Percentiles rank a stretch among this genome's conserved stretches.
phyloP scores from a whole-genome alignment of 2,888 invertebrate species.

The Seira ritae region DNA sequence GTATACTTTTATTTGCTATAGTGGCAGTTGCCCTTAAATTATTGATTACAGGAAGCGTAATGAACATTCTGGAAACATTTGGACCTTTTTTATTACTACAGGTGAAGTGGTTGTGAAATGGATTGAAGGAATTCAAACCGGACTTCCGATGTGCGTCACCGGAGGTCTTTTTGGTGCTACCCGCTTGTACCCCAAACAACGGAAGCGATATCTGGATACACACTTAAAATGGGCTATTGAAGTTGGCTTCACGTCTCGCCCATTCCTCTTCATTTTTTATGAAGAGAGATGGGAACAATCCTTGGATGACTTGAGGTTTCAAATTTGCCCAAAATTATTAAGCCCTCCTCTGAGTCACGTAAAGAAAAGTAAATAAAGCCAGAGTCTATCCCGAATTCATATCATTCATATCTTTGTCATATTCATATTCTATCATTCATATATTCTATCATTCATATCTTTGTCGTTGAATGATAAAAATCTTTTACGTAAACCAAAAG shows the following conservation, averaged over 20 bases:
- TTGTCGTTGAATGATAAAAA: no score
- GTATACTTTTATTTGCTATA: no score
- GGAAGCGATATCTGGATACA: conserved; percentile 84
- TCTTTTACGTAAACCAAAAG: no score
- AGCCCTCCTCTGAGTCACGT: no score
- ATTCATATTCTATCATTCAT: no score
- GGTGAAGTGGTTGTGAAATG: conserved; percentile 96
- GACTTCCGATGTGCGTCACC: conserved; percentile 95
- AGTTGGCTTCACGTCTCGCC: conserved; percentile 85
- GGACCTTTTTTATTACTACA: conserved; percentile 72
- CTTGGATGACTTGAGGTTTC: conserved; percentile 84
- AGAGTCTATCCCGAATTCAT: no score
- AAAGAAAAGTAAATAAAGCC: no score
- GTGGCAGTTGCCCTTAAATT: no score
- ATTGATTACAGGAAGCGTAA: not conserved
- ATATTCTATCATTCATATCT: no score
- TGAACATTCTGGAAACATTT: not conserved
- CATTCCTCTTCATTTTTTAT: conserved; percentile 91
- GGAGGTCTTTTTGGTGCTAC: conserved; percentile 95
- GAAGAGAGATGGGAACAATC: conserved; percentile 96
- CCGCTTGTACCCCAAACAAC: conserved; percentile 89
- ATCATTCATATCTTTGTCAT: no score
- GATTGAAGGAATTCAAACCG: conserved; percentile 97
- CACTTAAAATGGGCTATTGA: conserved; percentile 92
- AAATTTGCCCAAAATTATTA: conserved; percentile 69